Evolutionary conservation across 2,113 vertebrate species (phyloP).

Genomic region (Neodon shergylaensis): DNA sequence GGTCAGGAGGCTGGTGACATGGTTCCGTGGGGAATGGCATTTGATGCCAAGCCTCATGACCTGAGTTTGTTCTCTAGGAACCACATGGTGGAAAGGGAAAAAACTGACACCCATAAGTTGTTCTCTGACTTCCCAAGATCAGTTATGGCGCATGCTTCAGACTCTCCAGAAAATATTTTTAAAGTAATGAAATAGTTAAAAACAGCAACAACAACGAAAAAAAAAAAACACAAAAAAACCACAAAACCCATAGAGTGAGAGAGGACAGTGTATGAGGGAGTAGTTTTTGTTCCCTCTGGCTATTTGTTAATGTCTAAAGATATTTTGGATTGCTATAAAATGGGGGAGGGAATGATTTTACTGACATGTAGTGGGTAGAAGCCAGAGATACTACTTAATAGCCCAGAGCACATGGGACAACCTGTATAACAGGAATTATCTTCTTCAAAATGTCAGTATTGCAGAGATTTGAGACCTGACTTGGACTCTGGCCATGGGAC

Average conservation of each 20-base stretch:
- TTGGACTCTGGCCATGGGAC: background rate
- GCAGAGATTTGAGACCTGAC: background rate
- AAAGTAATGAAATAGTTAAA: background rate
- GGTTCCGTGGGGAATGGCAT: background rate
- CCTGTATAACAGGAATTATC: background rate
- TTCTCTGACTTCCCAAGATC: background rate
- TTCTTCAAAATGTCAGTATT: background rate
- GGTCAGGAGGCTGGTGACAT: background rate
- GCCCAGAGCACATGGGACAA: background rate
- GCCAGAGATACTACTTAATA: background rate
- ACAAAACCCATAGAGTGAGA: background rate
- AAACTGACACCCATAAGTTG: background rate
- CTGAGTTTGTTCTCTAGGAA: background rate
- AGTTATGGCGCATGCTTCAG: background rate
- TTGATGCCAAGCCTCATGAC: background rate
- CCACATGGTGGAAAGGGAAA: background rate
- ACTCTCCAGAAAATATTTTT: background rate
- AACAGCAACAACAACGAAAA: background rate
- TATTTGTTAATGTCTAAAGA: background rate
- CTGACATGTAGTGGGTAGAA: background rate
- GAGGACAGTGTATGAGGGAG: too few relatives aligned
- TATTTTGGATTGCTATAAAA: background rate
- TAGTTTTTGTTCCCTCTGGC: background rate
- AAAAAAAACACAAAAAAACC: too few relatives aligned
- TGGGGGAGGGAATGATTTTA: background rate